Base-by-base conservation (phyloP, 2,888 invertebrate genomes). In the Hemistola chrysoprasaria region DNA sequence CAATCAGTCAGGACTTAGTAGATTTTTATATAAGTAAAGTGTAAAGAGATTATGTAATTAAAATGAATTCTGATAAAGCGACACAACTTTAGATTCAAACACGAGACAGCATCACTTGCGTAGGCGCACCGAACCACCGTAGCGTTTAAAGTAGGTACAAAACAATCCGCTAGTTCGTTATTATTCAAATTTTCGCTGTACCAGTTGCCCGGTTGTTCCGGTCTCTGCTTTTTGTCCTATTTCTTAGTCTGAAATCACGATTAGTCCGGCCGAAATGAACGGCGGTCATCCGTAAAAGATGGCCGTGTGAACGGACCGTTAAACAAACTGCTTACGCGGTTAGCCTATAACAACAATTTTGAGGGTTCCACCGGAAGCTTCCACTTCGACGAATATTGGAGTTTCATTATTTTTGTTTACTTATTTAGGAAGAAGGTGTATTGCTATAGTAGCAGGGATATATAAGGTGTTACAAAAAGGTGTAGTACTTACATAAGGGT, bases 161-260 rank as follows among this genome's bases (percentile, higher is more conserved):
- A 78, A 68, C 68, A 79, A 69, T 77, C 86, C 88, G 86, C 87
- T 86, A 86, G 74, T 64, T 80, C 73, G 78, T 85, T 84, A 86
- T 87, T 86, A 88, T 85, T 84, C 78, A 85, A 86, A 87, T 86
- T 84, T 86, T 85, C 80, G 75, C 78, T 80, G 88, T 80, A 80
- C 87, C 66, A 84, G 78, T 83, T 85, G 80, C 83, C 84, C 73
- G 80, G 76, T 82, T 86, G 86, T 88, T 88, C 82, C 88, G 87
- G 86, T 74, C 79, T 65, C 65, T 81, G 83, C 64, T 76, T 84
- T 78, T 78, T 83, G 84, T 69, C 81, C 88, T 75, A 87, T 85
- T 87, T 87, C 62, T 65, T 74, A 69, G 69, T 85, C 79, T 83
- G 78, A 87, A 87, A 86, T 87, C 84, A 82, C 81, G 82, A 87